Base-by-base conservation (phyloP, 2,888 invertebrate species). In the Stomorhina lunata region DNA sequence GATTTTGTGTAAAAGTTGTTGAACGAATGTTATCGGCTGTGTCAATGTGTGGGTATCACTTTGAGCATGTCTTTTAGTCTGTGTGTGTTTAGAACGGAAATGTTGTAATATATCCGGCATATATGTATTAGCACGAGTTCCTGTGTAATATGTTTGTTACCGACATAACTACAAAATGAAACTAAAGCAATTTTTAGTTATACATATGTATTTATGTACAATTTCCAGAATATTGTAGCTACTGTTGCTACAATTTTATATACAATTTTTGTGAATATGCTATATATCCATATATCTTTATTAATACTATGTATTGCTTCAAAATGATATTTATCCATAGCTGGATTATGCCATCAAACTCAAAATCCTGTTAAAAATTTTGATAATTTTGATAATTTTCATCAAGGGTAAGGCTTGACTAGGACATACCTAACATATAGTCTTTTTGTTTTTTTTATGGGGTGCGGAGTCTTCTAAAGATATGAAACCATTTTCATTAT, bases 41-140 rank as follows among this genome's bases (percentile, higher is more conserved):
- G 45, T 22, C 15, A 40, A 61, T 10, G 15, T 45, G 68, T 15
- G 6, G 48, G 4, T 15, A n/a, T 45, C 10, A 48, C 34, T 61
- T 12, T 43, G 1, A 45, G 27, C 37, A 10, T 50, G 29, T 20
- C 9, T 65, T n/a, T 48, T n/a, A 45, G 20, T 45, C 32, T 48
- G 71, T 59, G 17, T 66, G 12, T n/a, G 4, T 43, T 45, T 6
- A 37, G 73, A 82, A 61, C 75, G 82, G 82, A 82, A 79, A 79
- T 82, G 71, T 76, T 82, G 71, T 79, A 79, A 79, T 79, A 72
- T 57, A 79, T 82, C 82, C 82, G 82, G 50, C 71, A 48, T 61
- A 53, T 57, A 65, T 59, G 20, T 66, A 34, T 66, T 17, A 75
- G 40, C 10, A 17, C 53, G 59, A 25, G 40, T 68, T 27, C 55